These are phyloP conservation scores for Corythornis leucogaster DNA, from an alignment of 2,797 vertebrate genomes.

Conservation along the genomic window DNA sequence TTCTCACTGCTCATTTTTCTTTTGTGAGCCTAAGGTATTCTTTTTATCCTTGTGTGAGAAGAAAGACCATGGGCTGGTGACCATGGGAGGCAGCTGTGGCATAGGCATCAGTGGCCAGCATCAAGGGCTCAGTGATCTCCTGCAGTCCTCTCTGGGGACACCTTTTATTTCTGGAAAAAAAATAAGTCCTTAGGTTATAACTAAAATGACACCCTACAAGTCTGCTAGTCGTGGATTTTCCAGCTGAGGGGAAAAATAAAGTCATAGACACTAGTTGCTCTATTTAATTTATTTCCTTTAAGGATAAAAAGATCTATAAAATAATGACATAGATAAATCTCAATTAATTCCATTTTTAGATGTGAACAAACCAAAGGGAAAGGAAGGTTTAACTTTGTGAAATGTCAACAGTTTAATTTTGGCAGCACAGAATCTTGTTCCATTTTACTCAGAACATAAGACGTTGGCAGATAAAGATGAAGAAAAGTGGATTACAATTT, in stretches of 20 bases:
- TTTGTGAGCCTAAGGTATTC: background rate
- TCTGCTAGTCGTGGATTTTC: constrained; percentile 8
- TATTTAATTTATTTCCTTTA: constrained; percentile 47
- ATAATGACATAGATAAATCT: background rate
- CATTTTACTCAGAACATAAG: background rate
- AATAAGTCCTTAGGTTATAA: background rate
- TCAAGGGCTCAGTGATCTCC: background rate
- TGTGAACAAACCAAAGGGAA: background rate
- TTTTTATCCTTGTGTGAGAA: background rate
- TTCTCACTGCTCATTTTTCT: constrained; percentile 3
- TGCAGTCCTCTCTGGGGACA: background rate
- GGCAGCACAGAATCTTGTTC: background rate
- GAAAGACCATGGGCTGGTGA: background rate
- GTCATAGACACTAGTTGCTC: constrained; percentile 23
- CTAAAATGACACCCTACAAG: background rate
- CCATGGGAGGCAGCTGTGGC: background rate
- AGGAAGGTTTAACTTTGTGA: background rate
- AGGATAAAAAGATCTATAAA: constrained; percentile 53
- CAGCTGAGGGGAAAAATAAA: constrained; percentile 5
- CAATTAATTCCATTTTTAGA: background rate
- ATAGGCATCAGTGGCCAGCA: too few relatives aligned
- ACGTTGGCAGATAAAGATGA: background rate
- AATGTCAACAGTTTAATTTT: background rate
- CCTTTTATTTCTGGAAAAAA: background rate
- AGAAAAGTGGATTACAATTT: background rate